Evolutionary conservation across 53 echinoderm and acorn worm species (phyloP).

Genomic region (Astropecten irregularis): DNA sequence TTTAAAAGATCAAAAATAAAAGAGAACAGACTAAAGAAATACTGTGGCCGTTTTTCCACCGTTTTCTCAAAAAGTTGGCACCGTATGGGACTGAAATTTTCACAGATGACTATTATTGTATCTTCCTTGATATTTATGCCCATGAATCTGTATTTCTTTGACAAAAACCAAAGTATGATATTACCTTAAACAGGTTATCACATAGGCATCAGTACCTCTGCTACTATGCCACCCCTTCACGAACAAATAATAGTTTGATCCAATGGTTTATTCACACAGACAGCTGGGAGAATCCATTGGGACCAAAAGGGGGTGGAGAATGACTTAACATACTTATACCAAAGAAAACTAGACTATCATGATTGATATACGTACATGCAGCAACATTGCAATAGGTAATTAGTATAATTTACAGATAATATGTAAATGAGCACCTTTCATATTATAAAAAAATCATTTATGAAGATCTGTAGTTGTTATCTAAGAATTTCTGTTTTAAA

Average conservation of each 20-base stretch:
- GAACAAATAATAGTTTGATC: slow-evolving; percentile 26
- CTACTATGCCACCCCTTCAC: slow-evolving; percentile 31
- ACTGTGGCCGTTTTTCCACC: too few relatives aligned
- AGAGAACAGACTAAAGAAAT: too few relatives aligned
- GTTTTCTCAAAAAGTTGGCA: too few relatives aligned
- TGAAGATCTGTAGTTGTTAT: background rate
- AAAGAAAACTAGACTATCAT: slow-evolving; percentile 44
- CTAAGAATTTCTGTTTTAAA: background rate
- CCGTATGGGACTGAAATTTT: too few relatives aligned
- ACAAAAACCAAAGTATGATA: too few relatives aligned
- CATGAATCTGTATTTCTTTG: too few relatives aligned
- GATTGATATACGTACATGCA: slow-evolving; percentile 39
- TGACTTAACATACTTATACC: background rate
- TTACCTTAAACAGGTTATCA: too few relatives aligned
- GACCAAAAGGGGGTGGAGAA: slow-evolving; percentile 12
- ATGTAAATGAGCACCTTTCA: slow-evolving; percentile 45
- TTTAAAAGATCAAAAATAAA: too few relatives aligned
- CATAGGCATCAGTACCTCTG: too few relatives aligned
- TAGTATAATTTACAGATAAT: slow-evolving; percentile 44
- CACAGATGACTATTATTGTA: too few relatives aligned
- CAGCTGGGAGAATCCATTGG: slow-evolving; percentile 11
- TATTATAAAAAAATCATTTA: background rate
- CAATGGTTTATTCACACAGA: background rate
- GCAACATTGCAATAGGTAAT: slow-evolving; percentile 33
- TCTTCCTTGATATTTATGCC: too few relatives aligned